phyloP scores from a whole-genome alignment of 2,113 vertebrate species.

The Ascaphus truei region DNA sequence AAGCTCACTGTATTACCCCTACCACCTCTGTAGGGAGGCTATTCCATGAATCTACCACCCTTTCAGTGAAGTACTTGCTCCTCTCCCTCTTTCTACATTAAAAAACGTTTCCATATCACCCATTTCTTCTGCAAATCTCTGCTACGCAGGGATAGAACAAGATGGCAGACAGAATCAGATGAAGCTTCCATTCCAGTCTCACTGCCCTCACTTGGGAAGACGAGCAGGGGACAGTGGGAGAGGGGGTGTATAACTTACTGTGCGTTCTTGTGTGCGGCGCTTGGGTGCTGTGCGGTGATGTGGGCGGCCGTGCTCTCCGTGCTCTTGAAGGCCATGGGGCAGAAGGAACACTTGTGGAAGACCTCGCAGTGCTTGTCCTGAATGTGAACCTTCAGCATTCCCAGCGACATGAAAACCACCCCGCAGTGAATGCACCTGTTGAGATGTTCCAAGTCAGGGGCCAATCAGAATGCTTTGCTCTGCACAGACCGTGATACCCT shows the following conservation, averaged over 20 bases:
- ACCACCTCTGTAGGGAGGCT: too few species aligned
- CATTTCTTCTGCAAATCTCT: too few species aligned
- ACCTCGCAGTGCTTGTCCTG: conserved; percentile 89
- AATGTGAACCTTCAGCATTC: conserved; percentile 84
- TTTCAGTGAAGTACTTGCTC: too few species aligned
- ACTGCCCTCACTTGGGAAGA: neutral
- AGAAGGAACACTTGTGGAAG: conserved; percentile 89
- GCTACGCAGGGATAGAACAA: too few species aligned
- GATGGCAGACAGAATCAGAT: neutral
- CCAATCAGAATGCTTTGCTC: too few species aligned
- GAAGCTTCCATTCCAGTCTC: neutral
- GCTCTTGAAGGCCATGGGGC: conserved; percentile 90
- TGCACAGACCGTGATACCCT: too few species aligned
- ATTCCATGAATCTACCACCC: too few species aligned
- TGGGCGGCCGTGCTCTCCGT: conserved; percentile 74
- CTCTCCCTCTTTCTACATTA: too few species aligned
- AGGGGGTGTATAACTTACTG: conserved; percentile 69
- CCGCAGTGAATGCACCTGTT: conserved; percentile 92
- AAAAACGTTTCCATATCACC: too few species aligned
- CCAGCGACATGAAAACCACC: conserved; percentile 79
- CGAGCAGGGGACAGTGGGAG: neutral
- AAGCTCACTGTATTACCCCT: too few species aligned
- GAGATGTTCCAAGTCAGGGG: neutral
- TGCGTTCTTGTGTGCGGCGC: conserved; percentile 64
- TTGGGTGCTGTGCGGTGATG: conserved; percentile 74